Base-by-base conservation (phyloP, 2,797 vertebrate genomes). In the Okamejei kenojei region DNA sequence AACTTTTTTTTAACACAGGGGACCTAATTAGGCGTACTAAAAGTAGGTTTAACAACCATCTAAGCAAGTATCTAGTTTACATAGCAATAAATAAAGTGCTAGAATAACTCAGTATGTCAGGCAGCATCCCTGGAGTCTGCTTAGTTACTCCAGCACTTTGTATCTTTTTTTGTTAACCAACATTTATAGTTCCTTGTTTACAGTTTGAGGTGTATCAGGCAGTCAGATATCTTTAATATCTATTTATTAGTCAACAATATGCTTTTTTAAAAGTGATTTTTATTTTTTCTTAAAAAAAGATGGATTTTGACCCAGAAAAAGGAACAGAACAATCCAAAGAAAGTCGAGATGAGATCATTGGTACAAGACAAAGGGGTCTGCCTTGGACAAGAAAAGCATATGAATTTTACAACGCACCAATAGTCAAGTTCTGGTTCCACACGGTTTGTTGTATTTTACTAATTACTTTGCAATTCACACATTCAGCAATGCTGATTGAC, bases 371-470 rank as follows among this genome's bases (percentile, higher is more conserved):
- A 79, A 94, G 95, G 93, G 95, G 93, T 74, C 95, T 98, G 74
- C 96, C 96, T 15, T 96, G 96, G 95, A 96, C 97, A 93, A 97
- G 96, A 93, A 98, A 96, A 95, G 93, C 99, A 93, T 98, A 97
- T 93, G 98, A 99, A 93, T 99, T 99, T 96, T 99, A 99, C 97
- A 97, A 95, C 0, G 98, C 99, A 76, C 99, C 99, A 9, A 98
- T 99, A 93, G 99, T 99, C 95, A 99, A 99, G 95, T 99, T 99
- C 96, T 99, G 98, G 98, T 98, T 98, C 96, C 98, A 99, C 95
- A 98, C 98, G 94, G 99, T 99, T 95, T 78, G 97, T 96, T 29
- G 19, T 38, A 71, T 6, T 8, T 61, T n/a, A 93, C n/a, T 26
- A 38, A 54, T 35, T 71, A 13, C 74, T 93, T 32, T 19, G 6